Base-by-base conservation (phyloP, 2,888 invertebrate species). In the Spisula subtruncata region DNA sequence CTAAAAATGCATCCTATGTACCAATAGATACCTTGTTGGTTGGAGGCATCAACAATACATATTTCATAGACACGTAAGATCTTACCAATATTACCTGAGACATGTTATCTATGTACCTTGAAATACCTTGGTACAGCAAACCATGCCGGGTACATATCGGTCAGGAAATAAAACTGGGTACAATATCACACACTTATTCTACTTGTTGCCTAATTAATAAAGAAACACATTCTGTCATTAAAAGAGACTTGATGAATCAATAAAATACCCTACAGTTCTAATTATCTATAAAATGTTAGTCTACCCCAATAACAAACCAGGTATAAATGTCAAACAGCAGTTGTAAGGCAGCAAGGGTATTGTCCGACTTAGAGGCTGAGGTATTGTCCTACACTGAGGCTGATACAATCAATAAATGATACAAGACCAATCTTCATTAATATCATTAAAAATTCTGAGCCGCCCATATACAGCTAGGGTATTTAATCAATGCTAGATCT, bases 371-470 rank as follows among this genome's bases (percentile, higher is more conserved):
- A 66, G 25, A 41, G 2, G 56, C 20, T 6, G 6, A n/a, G 60
- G 25, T 25, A 25, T 25, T 66, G 60, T 66, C 60, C 5, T 10
- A 25, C n/a, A 25, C 25, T 25, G 25, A 66, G 10, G 60, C 25
- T 51, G 10, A 66, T 66, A 66, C 6, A 66, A 66, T 66, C 60
- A 66, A 66, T 66, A 25, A 66, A 66, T 66, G 20, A 66, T 66
- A 25, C n/a, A 66, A 66, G n/a, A 66, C 25, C 60, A 66, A 66
- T 66, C 60, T 25, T 25, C 60, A 66, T 20, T 56, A 41, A 51
- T 66, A n/a, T 66, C 25, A 66, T 66, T 66, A 66, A 66, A 66
- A 66, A 66, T 66, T 66, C 60, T 66, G 60, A n/a, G 10, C 6
- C 10, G 25, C 18, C 56, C 18, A 56, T n/a, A 66, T 66, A n/a